These are phyloP conservation scores for Dione vanillae DNA, from an alignment of 2,888 invertebrate species.

Conservation along the genomic window DNA sequence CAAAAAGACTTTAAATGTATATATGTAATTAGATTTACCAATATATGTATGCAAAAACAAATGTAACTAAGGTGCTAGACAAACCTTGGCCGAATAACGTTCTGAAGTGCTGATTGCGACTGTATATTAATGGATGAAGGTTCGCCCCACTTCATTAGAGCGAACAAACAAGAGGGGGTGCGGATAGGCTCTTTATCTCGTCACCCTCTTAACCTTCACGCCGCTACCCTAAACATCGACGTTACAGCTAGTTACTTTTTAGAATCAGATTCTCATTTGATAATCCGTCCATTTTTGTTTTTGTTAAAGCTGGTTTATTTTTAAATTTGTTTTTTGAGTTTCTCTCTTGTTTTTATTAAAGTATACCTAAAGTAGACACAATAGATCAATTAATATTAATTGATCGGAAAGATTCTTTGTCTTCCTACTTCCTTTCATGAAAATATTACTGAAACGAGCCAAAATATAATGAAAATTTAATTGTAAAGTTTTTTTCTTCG, in stretches of 20 bases:
- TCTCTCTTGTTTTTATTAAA: neutral
- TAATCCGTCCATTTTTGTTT: slow-evolving; percentile 4
- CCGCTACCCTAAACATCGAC: slow-evolving; percentile 43
- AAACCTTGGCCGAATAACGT: slow-evolving; percentile 34
- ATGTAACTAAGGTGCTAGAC: slow-evolving; percentile 35
- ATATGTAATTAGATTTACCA: slow-evolving; percentile 28
- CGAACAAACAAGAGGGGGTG: slow-evolving; percentile 73
- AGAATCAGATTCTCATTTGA: slow-evolving; percentile 16
- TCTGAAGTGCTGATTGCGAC: slow-evolving; percentile 55
- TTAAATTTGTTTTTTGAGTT: neutral
- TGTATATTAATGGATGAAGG: slow-evolving; percentile 70
- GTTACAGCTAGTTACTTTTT: slow-evolving; percentile 30
- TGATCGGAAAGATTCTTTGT: too few species aligned
- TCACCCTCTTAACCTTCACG: slow-evolving; percentile 65
- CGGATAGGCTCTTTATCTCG: slow-evolving; percentile 64
- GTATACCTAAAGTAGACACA: neutral
- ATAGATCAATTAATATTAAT: neutral
- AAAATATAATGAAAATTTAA: neutral
- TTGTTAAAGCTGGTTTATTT: slow-evolving; percentile 2
- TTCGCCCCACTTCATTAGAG: slow-evolving; percentile 78
- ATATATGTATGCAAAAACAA: slow-evolving; percentile 36
- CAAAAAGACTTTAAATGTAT: neutral
- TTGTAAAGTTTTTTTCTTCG: neutral
- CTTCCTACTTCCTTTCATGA: too few species aligned
- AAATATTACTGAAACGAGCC: neutral